phyloP scores from a whole-genome alignment of 2,797 vertebrate genomes.

The Acestrorhynchus altus region DNA sequence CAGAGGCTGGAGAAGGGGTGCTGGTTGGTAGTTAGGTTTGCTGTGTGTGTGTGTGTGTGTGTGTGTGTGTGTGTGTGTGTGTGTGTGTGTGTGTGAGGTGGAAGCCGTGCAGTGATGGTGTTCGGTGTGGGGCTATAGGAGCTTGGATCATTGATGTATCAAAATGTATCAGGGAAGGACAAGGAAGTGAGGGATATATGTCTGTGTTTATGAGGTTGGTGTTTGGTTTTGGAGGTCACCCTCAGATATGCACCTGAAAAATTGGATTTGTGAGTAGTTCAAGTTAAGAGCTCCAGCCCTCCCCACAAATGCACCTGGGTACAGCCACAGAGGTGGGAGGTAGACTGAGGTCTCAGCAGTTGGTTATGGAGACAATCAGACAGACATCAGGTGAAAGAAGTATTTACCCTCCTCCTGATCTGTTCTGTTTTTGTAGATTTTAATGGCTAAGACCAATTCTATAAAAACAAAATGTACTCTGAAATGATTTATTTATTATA shows the following conservation, averaged over 20 bases:
- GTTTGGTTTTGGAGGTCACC: constrained; percentile 76
- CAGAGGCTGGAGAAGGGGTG: constrained; percentile 33
- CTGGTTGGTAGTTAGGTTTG: constrained; percentile 44
- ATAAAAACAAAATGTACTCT: too few species aligned
- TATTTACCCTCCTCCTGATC: too few species aligned
- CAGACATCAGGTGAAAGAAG: constrained; percentile 58
- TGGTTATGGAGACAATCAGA: constrained; percentile 75
- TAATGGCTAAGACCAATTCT: too few species aligned
- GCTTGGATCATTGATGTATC: constrained; percentile 44
- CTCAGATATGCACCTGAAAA: constrained; percentile 77
- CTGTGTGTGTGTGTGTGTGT: constrained; percentile 1
- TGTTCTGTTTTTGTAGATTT: too few species aligned
- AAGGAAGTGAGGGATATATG: neutral
- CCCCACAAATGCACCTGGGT: constrained; percentile 21
- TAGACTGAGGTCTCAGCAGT: constrained; percentile 70
- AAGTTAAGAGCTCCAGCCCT: constrained; percentile 48
- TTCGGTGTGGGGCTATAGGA: constrained; percentile 33
- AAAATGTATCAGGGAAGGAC: constrained; percentile 3
- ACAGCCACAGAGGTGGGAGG: constrained; percentile 47
- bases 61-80: neutral
- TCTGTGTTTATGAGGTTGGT: constrained; percentile 52
- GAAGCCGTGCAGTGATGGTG: constrained; percentile 35
- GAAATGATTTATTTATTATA: too few species aligned
- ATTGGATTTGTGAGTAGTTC: constrained; percentile 69
- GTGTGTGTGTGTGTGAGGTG: neutral